phyloP scores from a whole-genome alignment of 2,888 invertebrate species.

The Cephus sareptanus region DNA sequence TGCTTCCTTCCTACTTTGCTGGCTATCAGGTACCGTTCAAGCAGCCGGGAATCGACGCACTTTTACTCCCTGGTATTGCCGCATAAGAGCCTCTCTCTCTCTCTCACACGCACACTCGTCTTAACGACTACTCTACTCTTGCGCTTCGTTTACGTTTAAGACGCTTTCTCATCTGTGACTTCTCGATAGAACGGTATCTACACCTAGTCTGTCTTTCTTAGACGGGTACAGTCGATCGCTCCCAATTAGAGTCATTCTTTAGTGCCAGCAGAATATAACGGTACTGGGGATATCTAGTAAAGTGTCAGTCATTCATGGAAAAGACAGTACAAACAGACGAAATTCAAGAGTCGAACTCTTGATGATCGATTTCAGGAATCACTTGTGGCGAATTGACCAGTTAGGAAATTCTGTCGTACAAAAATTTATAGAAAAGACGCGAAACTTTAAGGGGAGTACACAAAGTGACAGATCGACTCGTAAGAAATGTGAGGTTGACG shows the following conservation, averaged over 20 bases:
- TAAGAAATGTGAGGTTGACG: no score
- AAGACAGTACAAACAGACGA: not conserved
- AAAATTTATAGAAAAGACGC: not conserved
- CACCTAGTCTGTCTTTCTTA: not conserved
- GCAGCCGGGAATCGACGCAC: conserved; percentile 3
- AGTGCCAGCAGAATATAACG: not conserved
- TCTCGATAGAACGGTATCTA: not conserved
- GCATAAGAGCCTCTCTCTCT: not conserved
- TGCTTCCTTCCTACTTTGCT: conserved; percentile 16
- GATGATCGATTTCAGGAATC: not conserved
- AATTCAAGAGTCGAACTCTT: not conserved
- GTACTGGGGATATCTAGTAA: not conserved
- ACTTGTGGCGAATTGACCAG: not conserved
- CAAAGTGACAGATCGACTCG: no score
- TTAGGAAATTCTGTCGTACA: not conserved
- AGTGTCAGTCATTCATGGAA: not conserved
- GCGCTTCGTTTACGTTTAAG: not conserved
- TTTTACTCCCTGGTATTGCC: not conserved
- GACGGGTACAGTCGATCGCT: not conserved
- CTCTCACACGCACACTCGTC: not conserved
- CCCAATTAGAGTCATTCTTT: not conserved
- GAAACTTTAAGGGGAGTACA: no score
- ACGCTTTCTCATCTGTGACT: not conserved
- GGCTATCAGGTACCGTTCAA: conserved; percentile 19
- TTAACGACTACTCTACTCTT: not conserved